Conservation (phyloP, 2,888 invertebrate genomes). For the Strigamia maritima region DNA sequence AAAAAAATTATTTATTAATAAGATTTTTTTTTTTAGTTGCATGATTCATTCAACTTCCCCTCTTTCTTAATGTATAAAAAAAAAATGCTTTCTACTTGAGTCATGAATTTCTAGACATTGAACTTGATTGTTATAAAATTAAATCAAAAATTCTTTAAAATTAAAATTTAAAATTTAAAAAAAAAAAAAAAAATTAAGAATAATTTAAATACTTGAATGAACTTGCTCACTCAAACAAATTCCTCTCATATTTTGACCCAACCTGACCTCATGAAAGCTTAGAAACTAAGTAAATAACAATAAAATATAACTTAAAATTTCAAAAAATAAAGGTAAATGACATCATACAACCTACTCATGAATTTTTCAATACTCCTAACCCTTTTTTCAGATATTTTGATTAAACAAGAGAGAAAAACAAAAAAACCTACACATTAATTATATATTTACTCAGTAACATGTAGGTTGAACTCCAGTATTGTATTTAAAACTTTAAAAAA, state of each 20-base stretch:
- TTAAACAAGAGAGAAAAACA: neutral
- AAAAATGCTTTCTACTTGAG: neutral
- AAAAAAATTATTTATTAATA: neutral
- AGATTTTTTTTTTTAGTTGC: too few species aligned
- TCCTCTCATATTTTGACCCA: neutral
- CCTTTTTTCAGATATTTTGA: neutral
- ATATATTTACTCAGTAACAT: too few species aligned
- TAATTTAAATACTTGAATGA: neutral
- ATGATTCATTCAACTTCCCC: neutral
- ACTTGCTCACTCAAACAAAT: neutral
- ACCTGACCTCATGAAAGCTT: neutral
- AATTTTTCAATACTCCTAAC: neutral
- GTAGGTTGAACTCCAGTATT: neutral
- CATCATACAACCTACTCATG: neutral
- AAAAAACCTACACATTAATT: neutral
- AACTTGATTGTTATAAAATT: too few species aligned
- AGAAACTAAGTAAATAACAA: neutral
- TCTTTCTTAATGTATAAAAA: too few species aligned
- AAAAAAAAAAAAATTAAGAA: neutral
- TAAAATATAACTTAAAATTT: neutral
- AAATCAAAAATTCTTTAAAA: neutral
- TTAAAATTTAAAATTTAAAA: neutral
- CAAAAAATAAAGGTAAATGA: neutral
- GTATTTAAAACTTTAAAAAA: neutral
- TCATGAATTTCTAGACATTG: neutral